These are phyloP conservation scores for Linepithema humile DNA, from an alignment of 1,140 invertebrate species.

Conservation along the genomic window DNA sequence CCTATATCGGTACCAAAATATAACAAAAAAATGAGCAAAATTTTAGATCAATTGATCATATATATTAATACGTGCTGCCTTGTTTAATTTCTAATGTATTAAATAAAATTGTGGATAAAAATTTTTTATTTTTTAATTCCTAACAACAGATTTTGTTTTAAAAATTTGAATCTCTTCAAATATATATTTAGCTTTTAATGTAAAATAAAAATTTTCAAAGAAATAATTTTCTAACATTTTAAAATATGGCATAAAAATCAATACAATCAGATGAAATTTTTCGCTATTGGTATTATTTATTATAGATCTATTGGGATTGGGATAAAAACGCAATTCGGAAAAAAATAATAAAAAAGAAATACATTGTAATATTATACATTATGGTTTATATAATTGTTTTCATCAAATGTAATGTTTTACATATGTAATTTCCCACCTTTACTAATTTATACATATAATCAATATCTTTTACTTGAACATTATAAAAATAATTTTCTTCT, in stretches of 20 bases:
- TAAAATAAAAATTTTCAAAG: not conserved
- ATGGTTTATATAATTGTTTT: not conserved
- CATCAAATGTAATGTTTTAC: not conserved
- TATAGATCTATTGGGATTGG: not conserved
- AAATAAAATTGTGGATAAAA: too few species aligned
- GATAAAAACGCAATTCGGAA: not conserved
- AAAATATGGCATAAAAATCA: not conserved
- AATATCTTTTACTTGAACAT: not conserved
- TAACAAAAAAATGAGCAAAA: too few species aligned
- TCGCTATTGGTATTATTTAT: not conserved
- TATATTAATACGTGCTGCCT: too few species aligned
- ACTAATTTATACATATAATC: conserved; percentile 1
- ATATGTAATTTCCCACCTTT: not conserved
- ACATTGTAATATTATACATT: not conserved
- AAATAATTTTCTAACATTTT: not conserved
- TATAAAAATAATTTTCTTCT: conserved; percentile 10
- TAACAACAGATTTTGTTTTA: not conserved
- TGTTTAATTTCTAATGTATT: too few species aligned
- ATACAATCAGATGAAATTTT: not conserved
- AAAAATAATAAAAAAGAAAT: not conserved
- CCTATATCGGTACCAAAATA: too few species aligned
- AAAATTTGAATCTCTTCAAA: not conserved
- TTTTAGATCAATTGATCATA: too few species aligned
- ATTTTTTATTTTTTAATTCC: too few species aligned
- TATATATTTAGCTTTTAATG: not conserved